These are phyloP conservation scores for Labeo calbasu DNA, from an alignment of 2,797 vertebrate species.

Conservation along the genomic window DNA sequence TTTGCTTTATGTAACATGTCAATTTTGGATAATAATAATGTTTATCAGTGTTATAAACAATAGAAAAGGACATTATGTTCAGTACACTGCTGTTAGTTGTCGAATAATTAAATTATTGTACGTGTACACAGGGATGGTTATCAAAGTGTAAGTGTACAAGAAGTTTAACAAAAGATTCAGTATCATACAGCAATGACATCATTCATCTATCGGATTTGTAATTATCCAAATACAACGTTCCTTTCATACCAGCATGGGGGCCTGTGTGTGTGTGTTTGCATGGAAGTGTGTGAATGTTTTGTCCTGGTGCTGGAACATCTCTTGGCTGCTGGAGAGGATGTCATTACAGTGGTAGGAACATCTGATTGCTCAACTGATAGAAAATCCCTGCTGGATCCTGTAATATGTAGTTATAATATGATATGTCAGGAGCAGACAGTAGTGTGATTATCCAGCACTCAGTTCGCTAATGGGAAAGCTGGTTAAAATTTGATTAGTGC, in stretches of 20 bases:
- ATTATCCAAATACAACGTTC: conserved; percentile 37
- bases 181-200: conserved; percentile 3
- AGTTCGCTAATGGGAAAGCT: neutral
- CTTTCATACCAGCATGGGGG: conserved; percentile 49
- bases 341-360: conserved; percentile 44
- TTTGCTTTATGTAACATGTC: neutral
- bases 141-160: neutral
- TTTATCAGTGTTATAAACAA: neutral
- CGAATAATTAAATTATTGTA: neutral
- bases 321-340: conserved; percentile 45
- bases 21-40: neutral
- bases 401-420: conserved; percentile 6
- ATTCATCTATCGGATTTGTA: conserved; percentile 14
- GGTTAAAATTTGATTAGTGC: neutral
- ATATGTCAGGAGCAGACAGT: neutral
- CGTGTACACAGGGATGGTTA: neutral
- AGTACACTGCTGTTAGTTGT: neutral
- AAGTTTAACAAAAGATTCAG: conserved; percentile 38
- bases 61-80: conserved; percentile 13
- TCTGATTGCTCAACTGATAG: conserved; percentile 37
- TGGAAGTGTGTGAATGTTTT: conserved; percentile 16
- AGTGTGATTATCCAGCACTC: neutral
- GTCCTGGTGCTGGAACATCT: conserved; percentile 14
- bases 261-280: conserved; percentile 30
- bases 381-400: conserved; percentile 9